phyloP scores from a whole-genome alignment of 1,140 invertebrate species.

The Scaptomyza graminum region DNA sequence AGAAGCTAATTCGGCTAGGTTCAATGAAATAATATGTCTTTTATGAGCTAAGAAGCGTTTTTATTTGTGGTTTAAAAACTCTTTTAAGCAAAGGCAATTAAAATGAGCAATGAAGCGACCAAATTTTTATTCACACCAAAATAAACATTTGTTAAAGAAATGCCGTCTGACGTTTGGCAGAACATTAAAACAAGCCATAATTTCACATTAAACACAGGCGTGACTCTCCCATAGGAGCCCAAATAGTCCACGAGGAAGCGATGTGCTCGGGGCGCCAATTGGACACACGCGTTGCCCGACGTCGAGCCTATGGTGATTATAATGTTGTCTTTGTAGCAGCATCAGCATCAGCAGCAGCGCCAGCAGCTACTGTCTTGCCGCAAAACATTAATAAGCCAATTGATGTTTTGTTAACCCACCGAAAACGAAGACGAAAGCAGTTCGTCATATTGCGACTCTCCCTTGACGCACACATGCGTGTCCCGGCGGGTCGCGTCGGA shows the following conservation, averaged over 20 bases:
- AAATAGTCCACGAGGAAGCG: constrained; percentile 20
- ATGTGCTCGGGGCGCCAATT: constrained; percentile 60
- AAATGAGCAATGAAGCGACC: constrained; percentile 35
- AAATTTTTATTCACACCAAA: constrained; percentile 25
- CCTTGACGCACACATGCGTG: constrained; percentile 67
- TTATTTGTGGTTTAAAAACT: neutral
- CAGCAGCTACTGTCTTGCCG: constrained; percentile 17
- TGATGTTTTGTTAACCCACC: constrained; percentile 80
- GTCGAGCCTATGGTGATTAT: constrained; percentile 33
- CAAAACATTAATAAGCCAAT: constrained; percentile 81
- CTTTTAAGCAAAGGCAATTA: constrained; percentile 50
- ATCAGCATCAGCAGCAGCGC: constrained; percentile 8
- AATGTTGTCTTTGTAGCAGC: constrained; percentile 24
- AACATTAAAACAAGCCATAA: constrained; percentile 72
- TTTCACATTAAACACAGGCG: constrained; percentile 79
- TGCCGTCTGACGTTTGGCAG: constrained; percentile 37
- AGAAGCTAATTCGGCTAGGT: constrained; percentile 21
- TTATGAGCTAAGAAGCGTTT: constrained; percentile 6
- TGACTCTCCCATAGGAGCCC: constrained; percentile 52
- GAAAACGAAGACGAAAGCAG: constrained; percentile 37
- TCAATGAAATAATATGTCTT: neutral
- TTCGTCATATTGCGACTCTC: constrained; percentile 57
- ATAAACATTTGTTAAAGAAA: constrained; percentile 1
- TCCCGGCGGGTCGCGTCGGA: constrained; percentile 15
- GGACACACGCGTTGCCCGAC: constrained; percentile 55